Evolutionary conservation across 2,888 invertebrate genomes (phyloP).

Genomic region (Coelinius sp.): DNA sequence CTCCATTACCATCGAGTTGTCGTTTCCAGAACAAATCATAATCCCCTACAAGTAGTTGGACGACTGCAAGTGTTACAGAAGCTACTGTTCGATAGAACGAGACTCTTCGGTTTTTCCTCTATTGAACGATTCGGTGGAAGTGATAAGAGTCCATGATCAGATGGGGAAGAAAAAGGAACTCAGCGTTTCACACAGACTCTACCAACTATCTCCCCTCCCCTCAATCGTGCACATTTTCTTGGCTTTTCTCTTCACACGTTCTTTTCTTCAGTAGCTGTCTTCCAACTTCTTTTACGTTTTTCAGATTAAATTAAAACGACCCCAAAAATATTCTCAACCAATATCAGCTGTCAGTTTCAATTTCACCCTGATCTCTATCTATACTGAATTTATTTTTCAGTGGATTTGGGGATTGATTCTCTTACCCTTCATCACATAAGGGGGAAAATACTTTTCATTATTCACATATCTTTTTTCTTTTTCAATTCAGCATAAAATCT

Average conservation of each 20-base stretch:
- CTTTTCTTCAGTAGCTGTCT: slow-evolving; percentile 17
- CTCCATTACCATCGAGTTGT: not conserved
- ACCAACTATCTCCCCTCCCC: slow-evolving; percentile 37
- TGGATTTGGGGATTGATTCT: not conserved
- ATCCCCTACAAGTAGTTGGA: not conserved
- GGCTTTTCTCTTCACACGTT: not conserved
- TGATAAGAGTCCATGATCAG: slow-evolving; percentile 61
- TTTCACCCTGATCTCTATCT: not conserved
- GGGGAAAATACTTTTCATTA: not conserved
- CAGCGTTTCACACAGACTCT: slow-evolving; percentile 39
- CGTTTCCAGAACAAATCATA: not conserved
- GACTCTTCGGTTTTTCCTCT: slow-evolving; percentile 57
- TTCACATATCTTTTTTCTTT: not conserved
- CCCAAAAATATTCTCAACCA: slow-evolving; percentile 3
- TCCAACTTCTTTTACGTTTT: slow-evolving; percentile 1
- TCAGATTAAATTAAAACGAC: slow-evolving; percentile 19
- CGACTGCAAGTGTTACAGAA: not conserved
- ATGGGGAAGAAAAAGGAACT: slow-evolving; percentile 25
- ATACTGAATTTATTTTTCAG: not conserved
- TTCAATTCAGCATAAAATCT: no score
- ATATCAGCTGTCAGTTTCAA: slow-evolving; percentile 12
- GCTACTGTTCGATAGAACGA: no score
- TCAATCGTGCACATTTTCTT: slow-evolving; percentile 16
- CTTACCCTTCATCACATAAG: not conserved
- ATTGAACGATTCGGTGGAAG: slow-evolving; percentile 64